Percentiles rank a stretch among this genome's conserved stretches.
phyloP scores from a whole-genome alignment of 2,888 invertebrate genomes.

The Lampropteryx suffumata region DNA sequence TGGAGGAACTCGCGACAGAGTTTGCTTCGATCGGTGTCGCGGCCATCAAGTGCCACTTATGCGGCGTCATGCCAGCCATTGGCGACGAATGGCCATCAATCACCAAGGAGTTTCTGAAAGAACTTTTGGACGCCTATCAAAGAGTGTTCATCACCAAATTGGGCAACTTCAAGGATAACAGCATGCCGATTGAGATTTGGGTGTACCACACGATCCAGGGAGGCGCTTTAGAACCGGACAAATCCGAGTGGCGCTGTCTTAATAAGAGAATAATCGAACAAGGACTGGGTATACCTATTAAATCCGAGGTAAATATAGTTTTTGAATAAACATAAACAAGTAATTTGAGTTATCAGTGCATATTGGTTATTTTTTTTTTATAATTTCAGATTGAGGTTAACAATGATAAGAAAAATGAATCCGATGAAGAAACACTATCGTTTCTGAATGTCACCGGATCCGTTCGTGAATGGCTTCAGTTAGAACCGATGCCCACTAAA shows the following conservation, averaged over 20 bases:
- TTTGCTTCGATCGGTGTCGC: conserved; percentile 81
- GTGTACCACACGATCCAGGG: conserved; percentile 82
- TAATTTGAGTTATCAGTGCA: too few species aligned
- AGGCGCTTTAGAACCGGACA: conserved; percentile 86
- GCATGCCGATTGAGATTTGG: conserved; percentile 86
- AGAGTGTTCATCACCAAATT: conserved; percentile 80
- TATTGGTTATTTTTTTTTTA: too few species aligned
- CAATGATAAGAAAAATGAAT: conserved; percentile 25
- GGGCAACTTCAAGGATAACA: conserved; percentile 72
- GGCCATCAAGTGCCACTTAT: conserved; percentile 86
- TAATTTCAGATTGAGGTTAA: conserved; percentile 5
- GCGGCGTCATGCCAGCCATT: conserved; percentile 87
- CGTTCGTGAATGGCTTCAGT: conserved; percentile 64
- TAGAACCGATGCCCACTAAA: conserved; percentile 60
- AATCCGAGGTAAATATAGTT: conserved; percentile 49
- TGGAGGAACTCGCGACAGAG: conserved; percentile 77
- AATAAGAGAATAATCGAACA: conserved; percentile 85
- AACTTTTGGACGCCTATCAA: conserved; percentile 76
- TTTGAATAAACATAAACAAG: too few species aligned
- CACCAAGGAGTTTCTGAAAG: conserved; percentile 84
- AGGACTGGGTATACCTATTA: conserved; percentile 83
- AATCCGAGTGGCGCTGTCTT: conserved; percentile 85
- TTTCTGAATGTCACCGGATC: conserved; percentile 68
- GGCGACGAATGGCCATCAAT: conserved; percentile 84
- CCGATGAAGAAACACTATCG: conserved; percentile 52